Evolutionary conservation across 1,140 invertebrate genomes (phyloP).

Genomic region (Orussus abietinus): DNA sequence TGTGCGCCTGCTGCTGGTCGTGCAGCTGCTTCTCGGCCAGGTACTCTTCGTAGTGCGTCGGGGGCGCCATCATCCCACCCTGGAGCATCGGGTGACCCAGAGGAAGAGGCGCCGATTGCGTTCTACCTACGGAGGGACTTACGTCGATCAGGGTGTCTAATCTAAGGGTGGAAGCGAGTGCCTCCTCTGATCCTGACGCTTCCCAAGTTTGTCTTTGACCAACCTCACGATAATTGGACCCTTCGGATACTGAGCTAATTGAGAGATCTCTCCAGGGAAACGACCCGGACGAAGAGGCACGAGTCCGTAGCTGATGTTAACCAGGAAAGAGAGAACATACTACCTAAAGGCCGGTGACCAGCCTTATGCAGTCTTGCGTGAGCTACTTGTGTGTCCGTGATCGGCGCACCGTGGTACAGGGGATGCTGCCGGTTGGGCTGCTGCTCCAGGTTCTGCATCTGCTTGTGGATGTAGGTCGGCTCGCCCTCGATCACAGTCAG

Average conservation of each 20-base stretch:
- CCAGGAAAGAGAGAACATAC: slow-evolving; percentile 48
- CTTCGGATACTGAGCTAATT: too few species aligned
- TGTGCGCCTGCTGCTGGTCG: slow-evolving; percentile 63
- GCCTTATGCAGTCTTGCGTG: slow-evolving; percentile 72
- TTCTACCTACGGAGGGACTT: slow-evolving; percentile 64
- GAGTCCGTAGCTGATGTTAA: background rate
- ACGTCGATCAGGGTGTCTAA: too few species aligned
- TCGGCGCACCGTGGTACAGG: slow-evolving; percentile 47
- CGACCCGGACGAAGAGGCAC: too few species aligned
- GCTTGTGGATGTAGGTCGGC: slow-evolving; percentile 57
- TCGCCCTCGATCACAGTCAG: slow-evolving; percentile 62
- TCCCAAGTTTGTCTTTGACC: too few species aligned
- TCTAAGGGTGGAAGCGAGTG: too few species aligned
- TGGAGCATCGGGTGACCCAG: slow-evolving; percentile 91
- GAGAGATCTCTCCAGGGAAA: too few species aligned
- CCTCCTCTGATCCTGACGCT: too few species aligned
- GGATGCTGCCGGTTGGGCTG: slow-evolving; percentile 41
- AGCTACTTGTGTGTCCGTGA: slow-evolving; percentile 66
- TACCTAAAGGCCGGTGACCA: slow-evolving; percentile 75
- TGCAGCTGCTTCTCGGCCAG: slow-evolving; percentile 59
- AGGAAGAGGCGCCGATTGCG: slow-evolving; percentile 90
- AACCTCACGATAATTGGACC: too few species aligned
- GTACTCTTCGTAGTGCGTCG: slow-evolving; percentile 63
- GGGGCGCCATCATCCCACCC: slow-evolving; percentile 49
- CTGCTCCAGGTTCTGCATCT: slow-evolving; percentile 60